Percentiles rank a stretch among this genome's conserved stretches.
Evolutionary conservation across 2,888 invertebrate species (phyloP).

Genomic region (Nomada ferruginata): DNA sequence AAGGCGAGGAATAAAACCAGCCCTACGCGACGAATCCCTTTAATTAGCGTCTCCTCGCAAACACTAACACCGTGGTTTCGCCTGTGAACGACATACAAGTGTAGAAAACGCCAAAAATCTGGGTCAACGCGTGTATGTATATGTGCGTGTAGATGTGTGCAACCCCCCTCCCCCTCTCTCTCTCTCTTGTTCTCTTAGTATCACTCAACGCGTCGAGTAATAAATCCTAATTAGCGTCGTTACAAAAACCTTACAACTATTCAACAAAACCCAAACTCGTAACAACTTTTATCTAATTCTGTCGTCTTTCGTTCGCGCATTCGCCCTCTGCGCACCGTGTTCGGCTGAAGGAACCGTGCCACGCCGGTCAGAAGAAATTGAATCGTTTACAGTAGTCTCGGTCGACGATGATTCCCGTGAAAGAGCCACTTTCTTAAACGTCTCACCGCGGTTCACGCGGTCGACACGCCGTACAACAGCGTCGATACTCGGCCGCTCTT

Average conservation of each 20-base stretch:
- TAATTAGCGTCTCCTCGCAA: constrained; percentile 41
- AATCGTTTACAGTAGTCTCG: constrained; percentile 50
- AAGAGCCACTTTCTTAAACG: constrained; percentile 30
- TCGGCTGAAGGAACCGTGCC: constrained; percentile 21
- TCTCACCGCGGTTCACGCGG: background rate
- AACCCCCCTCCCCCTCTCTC: background rate
- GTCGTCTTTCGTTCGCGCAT: constrained; percentile 54
- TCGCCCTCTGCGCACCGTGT: constrained; percentile 6
- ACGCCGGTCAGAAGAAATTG: constrained; percentile 31
- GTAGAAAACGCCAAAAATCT: constrained; percentile 53
- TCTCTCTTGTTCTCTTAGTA: background rate
- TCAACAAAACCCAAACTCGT: constrained; percentile 82
- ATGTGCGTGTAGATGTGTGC: constrained; percentile 32
- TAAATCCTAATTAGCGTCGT: constrained; percentile 80
- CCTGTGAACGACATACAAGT: constrained; percentile 24
- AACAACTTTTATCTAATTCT: constrained; percentile 78
- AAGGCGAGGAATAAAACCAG: constrained; percentile 11
- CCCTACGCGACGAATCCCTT: constrained; percentile 25
- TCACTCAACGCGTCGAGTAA: constrained; percentile 70
- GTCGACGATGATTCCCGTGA: constrained; percentile 49
- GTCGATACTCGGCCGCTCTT: constrained; percentile 33
- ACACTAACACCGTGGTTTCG: constrained; percentile 23
- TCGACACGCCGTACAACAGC: background rate
- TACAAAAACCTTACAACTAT: constrained; percentile 83
- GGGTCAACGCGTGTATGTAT: constrained; percentile 53